Evolutionary conservation across 2,888 invertebrate species (phyloP).

Genomic region (Agrilus mali): DNA sequence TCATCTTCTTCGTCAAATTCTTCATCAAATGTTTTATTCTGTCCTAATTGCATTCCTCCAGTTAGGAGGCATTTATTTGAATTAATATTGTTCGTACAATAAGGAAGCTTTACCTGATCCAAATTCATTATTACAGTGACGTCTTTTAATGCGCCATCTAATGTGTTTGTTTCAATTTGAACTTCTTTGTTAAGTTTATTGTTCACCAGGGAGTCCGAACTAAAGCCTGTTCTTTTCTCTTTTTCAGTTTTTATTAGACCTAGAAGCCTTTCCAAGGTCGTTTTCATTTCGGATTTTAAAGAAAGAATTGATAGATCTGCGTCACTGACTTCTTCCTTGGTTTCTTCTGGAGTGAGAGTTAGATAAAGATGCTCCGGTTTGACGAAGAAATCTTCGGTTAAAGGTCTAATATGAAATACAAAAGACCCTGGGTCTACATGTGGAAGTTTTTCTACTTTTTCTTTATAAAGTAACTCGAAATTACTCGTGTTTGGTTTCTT

Average conservation of each 20-base stretch:
- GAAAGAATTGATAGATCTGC: too few species aligned
- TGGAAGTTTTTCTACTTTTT: conserved; percentile 12
- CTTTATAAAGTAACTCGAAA: conserved; percentile 37
- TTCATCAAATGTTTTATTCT: too few species aligned
- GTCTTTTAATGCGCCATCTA: background rate
- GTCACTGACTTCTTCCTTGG: background rate
- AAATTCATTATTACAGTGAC: background rate
- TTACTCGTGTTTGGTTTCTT: conserved; percentile 40
- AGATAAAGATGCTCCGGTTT: conserved; percentile 9
- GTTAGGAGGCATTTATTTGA: too few species aligned
- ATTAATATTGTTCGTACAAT: too few species aligned
- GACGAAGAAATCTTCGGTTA: conserved; percentile 14
- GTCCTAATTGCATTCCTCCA: too few species aligned
- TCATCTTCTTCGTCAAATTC: too few species aligned
- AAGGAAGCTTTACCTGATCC: too few species aligned
- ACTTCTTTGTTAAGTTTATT: background rate
- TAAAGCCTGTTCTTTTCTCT: background rate
- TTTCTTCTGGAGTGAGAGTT: background rate
- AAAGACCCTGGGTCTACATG: conserved; percentile 1
- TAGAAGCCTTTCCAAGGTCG: background rate
- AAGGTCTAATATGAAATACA: conserved; percentile 11
- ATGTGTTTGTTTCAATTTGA: background rate
- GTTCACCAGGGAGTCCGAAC: background rate
- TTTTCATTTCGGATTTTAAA: background rate
- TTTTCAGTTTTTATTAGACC: conserved; percentile 1